These are phyloP conservation scores for Lasioglossum marginatum DNA, from an alignment of 2,888 invertebrate species.

Conservation along the genomic window DNA sequence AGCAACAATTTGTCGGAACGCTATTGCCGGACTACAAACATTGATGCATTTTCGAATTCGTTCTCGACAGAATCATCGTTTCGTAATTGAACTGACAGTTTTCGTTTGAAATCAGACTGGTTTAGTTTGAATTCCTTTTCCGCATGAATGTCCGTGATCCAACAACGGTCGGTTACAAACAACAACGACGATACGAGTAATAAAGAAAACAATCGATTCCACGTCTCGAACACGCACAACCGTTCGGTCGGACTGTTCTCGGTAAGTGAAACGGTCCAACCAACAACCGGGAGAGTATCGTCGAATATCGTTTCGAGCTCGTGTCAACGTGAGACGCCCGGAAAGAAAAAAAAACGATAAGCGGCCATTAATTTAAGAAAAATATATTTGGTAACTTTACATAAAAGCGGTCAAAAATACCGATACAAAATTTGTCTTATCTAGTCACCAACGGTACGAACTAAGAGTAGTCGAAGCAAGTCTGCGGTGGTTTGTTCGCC, in stretches of 20 bases:
- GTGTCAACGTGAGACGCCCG: background rate
- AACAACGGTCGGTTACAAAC: background rate
- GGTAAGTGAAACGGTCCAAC: background rate
- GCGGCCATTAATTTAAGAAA: background rate
- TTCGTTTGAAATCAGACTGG: background rate
- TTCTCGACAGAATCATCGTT: background rate
- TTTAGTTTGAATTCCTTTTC: background rate
- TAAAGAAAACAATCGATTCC: background rate
- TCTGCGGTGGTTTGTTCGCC: slow-evolving; percentile 2
- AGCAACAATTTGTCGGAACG: background rate
- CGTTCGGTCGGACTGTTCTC: background rate
- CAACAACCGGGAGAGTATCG: background rate
- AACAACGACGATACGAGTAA: background rate
- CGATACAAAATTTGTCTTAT: slow-evolving; percentile 11
- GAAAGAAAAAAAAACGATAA: background rate
- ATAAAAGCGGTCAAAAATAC: background rate
- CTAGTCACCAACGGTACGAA: background rate
- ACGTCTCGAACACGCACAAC: background rate
- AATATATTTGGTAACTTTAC: slow-evolving; percentile 13
- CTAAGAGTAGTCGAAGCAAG: background rate
- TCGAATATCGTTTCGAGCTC: background rate
- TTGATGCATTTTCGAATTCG: background rate
- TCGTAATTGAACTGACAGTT: background rate
- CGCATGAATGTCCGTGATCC: background rate
- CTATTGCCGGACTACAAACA: background rate